phyloP scores from a whole-genome alignment of 2,888 invertebrate species.

The Plagodis dolabraria region DNA sequence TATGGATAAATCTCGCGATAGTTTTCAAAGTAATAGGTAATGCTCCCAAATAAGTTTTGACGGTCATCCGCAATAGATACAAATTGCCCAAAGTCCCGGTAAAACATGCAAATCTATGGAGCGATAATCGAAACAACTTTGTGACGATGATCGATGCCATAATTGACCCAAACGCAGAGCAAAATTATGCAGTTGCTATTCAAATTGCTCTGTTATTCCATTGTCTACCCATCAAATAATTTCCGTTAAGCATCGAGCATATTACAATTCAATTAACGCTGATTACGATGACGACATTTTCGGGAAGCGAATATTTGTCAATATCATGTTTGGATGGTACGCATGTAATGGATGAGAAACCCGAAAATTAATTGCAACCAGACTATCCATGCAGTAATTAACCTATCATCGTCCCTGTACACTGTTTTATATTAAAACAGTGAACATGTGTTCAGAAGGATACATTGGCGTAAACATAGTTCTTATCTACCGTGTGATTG shows the following conservation, averaged over 20 bases:
- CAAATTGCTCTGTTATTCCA: slow-evolving; percentile 11
- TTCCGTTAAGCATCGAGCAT: slow-evolving; percentile 6
- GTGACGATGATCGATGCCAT: not conserved
- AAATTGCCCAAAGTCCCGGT: not conserved
- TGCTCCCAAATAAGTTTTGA: too few relatives aligned
- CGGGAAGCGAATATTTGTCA: slow-evolving; percentile 27
- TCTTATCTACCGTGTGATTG: slow-evolving; percentile 62
- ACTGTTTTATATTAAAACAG: slow-evolving; percentile 45
- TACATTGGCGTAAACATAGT: slow-evolving; percentile 47
- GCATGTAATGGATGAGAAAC: slow-evolving; percentile 45
- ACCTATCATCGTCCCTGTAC: slow-evolving; percentile 62
- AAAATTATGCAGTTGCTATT: slow-evolving; percentile 1
- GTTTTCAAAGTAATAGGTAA: too few relatives aligned
- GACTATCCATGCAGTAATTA: slow-evolving; percentile 48
- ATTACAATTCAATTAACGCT: slow-evolving; percentile 11
- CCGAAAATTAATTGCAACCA: slow-evolving; percentile 45
- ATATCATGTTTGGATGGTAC: slow-evolving; percentile 24
- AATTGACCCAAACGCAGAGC: slow-evolving; percentile 1
- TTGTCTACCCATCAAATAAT: slow-evolving; percentile 7
- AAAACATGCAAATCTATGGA: not conserved
- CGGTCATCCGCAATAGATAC: not conserved
- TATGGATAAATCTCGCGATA: too few relatives aligned
- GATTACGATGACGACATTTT: slow-evolving; percentile 17
- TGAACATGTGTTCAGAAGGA: slow-evolving; percentile 52
- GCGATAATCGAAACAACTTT: slow-evolving; percentile 7